Conservation (phyloP, 2,888 invertebrate genomes). For the Hypolimnas misippus region DNA sequence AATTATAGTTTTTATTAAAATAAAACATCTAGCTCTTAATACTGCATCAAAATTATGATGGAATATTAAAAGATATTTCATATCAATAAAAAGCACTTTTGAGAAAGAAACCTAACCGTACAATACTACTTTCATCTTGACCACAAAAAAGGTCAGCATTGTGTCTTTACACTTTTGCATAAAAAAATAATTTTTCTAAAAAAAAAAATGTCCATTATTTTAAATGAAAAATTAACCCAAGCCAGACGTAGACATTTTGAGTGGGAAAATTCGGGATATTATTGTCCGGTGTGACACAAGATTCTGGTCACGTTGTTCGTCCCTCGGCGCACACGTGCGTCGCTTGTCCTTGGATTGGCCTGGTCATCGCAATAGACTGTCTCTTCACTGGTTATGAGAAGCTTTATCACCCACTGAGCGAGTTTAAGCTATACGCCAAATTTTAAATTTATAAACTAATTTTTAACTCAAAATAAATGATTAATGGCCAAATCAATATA, state of each 20-base stretch:
- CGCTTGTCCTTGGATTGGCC: conserved; percentile 6
- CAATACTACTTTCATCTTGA: too few species aligned
- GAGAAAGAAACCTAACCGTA: too few species aligned
- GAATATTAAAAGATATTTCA: too few species aligned
- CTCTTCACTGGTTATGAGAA: not conserved
- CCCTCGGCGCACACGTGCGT: conserved; percentile 12
- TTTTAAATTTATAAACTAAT: too few species aligned
- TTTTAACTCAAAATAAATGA: too few species aligned
- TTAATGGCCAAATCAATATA: too few species aligned
- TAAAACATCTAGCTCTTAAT: too few species aligned
- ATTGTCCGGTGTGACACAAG: not conserved
- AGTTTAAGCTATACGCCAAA: not conserved
- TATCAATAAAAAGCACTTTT: too few species aligned
- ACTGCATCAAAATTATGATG: too few species aligned
- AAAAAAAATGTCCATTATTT: conserved; percentile 7
- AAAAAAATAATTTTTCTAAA: not conserved
- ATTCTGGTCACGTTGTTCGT: conserved; percentile 8
- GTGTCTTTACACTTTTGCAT: not conserved
- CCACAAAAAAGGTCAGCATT: not conserved
- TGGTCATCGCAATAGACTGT: not conserved
- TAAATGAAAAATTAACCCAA: conserved; percentile 18
- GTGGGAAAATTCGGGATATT: conserved; percentile 18
- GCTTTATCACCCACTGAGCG: not conserved
- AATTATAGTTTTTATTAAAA: too few species aligned
- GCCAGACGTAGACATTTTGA: conserved; percentile 12